Percentiles rank a stretch among this genome's conserved stretches.
Conservation (phyloP, 2,113 vertebrate genomes). For the Leptocoma aspasia region DNA sequence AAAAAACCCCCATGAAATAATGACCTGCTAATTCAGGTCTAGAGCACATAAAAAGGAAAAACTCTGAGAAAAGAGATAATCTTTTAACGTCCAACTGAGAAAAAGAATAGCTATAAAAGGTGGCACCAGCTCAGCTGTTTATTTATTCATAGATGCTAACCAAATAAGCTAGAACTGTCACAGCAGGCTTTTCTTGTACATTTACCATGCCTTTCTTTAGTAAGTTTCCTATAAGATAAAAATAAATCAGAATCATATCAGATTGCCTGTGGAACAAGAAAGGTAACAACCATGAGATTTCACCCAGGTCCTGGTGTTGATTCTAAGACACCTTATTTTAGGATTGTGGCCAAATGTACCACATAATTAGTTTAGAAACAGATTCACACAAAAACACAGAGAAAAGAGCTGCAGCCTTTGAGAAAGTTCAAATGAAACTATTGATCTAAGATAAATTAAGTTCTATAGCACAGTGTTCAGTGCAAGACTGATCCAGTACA, state of each 20-base stretch:
- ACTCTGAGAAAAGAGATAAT: constrained; percentile 55
- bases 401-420: neutral
- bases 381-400: neutral
- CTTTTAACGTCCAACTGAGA: constrained; percentile 62
- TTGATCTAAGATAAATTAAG: constrained; percentile 27
- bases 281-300: neutral
- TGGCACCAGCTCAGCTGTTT: constrained; percentile 43
- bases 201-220: constrained; percentile 41
- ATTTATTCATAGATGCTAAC: constrained; percentile 61
- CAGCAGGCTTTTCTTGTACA: constrained; percentile 29
- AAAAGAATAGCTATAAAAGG: constrained; percentile 53
- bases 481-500: neutral
- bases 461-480: neutral
- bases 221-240: constrained; percentile 16
- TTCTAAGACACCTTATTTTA: neutral
- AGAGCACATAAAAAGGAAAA: constrained; percentile 56
- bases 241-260: constrained; percentile 35
- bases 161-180: constrained; percentile 62
- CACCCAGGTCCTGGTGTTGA: neutral
- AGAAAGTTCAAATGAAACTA: constrained; percentile 25
- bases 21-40: constrained; percentile 64
- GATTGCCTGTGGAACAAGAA: constrained; percentile 17
- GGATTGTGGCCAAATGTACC: neutral
- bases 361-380: constrained; percentile 2
- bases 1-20: constrained; percentile 37